Evolutionary conservation across 2,113 vertebrate genomes (phyloP).

Genomic region (Callorhinus ursinus): DNA sequence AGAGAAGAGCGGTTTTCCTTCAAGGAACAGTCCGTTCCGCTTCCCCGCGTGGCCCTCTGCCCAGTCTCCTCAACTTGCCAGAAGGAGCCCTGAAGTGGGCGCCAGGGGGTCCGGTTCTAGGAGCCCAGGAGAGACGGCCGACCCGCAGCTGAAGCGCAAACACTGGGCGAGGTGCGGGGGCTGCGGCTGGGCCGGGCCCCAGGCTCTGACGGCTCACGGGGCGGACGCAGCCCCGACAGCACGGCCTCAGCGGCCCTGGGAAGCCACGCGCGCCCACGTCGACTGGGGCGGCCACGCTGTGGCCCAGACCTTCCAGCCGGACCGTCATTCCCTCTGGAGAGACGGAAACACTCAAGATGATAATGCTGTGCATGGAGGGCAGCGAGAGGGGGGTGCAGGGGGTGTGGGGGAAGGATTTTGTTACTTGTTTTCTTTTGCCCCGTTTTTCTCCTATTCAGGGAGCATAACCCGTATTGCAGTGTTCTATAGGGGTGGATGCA

Average conservation of each 20-base stretch:
- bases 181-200: background rate
- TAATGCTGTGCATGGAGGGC: background rate
- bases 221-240: background rate
- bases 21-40: background rate
- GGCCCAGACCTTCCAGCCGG: background rate
- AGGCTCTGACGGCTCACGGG: background rate
- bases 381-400: background rate
- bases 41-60: background rate
- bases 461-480: background rate
- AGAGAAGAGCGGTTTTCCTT: slow-evolving; percentile 66
- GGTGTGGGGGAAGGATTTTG: background rate
- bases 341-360: background rate
- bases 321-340: background rate
- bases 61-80: background rate
- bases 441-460: background rate
- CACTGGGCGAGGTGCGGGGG: background rate
- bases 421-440: background rate
- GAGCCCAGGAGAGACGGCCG: background rate
- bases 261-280: background rate
- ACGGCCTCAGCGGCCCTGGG: background rate
- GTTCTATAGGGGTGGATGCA: background rate
- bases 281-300: background rate
- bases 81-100: background rate
- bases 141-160: background rate
- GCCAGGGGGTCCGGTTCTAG: background rate